Percentiles rank a stretch among this genome's conserved stretches.
Evolutionary conservation across 2,888 invertebrate genomes (phyloP).

Genomic region (Pyrochroa serraticornis): DNA sequence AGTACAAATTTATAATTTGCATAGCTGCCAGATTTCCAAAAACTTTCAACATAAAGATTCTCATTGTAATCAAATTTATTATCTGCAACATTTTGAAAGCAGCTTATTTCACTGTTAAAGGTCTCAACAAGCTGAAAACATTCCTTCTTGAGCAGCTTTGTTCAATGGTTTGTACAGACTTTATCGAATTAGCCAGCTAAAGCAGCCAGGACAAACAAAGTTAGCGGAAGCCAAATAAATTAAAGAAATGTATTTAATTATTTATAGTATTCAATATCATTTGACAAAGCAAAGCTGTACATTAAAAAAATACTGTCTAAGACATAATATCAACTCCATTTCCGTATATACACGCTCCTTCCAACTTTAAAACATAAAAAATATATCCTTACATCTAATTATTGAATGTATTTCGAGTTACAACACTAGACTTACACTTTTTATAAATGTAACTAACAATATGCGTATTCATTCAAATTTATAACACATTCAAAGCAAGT

Average conservation of each 20-base stretch:
- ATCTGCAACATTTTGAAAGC: too few relatives aligned
- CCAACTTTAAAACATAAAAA: slow-evolving; percentile 42
- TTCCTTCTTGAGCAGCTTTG: too few relatives aligned
- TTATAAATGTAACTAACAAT: slow-evolving; percentile 33
- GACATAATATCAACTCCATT: slow-evolving; percentile 52
- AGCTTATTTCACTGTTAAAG: too few relatives aligned
- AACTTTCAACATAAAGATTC: too few relatives aligned
- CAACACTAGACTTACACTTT: slow-evolving; percentile 34
- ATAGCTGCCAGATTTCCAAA: too few relatives aligned
- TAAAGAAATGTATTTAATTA: slow-evolving; percentile 25
- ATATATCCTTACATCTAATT: slow-evolving; percentile 49
- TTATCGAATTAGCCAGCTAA: not conserved
- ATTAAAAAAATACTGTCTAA: slow-evolving; percentile 59
- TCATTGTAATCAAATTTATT: too few relatives aligned
- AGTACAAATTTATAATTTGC: too few relatives aligned
- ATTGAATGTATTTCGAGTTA: slow-evolving; percentile 48
- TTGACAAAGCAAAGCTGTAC: slow-evolving; percentile 58
- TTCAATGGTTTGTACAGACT: too few relatives aligned
- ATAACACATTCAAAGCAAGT: slow-evolving; percentile 40
- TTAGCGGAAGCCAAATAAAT: slow-evolving; percentile 1
- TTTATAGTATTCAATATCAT: slow-evolving; percentile 33
- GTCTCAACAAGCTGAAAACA: too few relatives aligned
- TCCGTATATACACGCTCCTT: slow-evolving; percentile 47
- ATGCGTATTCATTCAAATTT: slow-evolving; percentile 24
- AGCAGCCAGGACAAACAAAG: too few relatives aligned